Conservation (phyloP, 2,797 vertebrate genomes). For the Pipistrellus kuhlii region DNA sequence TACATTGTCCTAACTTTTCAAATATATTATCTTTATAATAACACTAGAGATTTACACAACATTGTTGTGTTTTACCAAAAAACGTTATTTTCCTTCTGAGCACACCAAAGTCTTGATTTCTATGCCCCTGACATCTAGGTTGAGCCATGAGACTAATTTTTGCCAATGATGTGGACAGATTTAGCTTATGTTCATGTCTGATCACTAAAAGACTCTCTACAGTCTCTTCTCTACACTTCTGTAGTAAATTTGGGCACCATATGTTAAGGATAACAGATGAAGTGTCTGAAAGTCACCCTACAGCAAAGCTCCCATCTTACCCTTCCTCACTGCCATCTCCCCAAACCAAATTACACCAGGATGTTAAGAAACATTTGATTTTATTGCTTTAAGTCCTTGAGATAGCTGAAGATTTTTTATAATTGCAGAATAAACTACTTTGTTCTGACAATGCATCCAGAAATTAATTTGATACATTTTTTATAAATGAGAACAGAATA, state of each 20-base stretch:
- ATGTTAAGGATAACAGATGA: background rate
- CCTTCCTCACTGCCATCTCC: accelerated
- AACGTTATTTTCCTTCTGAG: background rate
- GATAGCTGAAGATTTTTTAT: background rate
- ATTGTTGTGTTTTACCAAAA: background rate
- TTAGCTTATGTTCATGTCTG: background rate
- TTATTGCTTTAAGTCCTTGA: background rate
- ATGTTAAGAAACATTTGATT: background rate
- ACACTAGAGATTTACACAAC: background rate
- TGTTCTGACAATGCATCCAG: background rate
- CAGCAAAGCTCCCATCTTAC: no score
- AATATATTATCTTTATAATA: background rate
- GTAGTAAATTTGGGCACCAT: background rate
- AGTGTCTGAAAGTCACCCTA: background rate
- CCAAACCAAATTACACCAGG: background rate
- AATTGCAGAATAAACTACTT: background rate
- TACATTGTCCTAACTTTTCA: background rate
- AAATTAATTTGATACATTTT: constrained; percentile 19
- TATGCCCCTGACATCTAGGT: background rate
- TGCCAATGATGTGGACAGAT: background rate
- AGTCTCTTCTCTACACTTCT: background rate
- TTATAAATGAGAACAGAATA: background rate
- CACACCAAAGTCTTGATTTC: background rate
- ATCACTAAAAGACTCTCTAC: background rate
- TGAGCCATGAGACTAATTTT: background rate